Conservation (phyloP, 2,113 vertebrate species). For the Camelus bactrianus region DNA sequence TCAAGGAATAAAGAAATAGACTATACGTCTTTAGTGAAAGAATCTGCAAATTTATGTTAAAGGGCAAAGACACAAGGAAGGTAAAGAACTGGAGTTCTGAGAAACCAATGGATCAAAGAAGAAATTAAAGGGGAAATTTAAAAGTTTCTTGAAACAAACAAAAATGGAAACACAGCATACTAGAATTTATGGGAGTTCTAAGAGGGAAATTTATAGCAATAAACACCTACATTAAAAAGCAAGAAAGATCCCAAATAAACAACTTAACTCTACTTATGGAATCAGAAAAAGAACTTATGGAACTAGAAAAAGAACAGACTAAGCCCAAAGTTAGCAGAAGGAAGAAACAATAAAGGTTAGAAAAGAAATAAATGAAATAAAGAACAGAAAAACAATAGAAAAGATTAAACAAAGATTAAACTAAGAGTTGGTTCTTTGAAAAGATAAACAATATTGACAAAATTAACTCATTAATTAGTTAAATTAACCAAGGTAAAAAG, state of each 20-base stretch:
- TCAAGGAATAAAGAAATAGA: conserved; percentile 14
- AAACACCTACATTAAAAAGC: background rate
- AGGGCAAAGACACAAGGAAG: background rate
- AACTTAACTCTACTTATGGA: background rate
- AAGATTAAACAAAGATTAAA: background rate
- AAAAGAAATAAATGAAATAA: background rate
- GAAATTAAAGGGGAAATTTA: background rate
- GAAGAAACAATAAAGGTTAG: background rate
- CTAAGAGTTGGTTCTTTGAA: background rate
- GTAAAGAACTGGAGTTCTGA: background rate
- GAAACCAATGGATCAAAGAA: background rate
- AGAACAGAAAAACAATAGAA: background rate
- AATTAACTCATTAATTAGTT: background rate
- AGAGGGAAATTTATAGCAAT: background rate
- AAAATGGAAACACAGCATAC: background rate
- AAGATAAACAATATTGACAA: background rate
- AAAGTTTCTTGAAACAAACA: background rate
- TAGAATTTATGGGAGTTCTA: background rate
- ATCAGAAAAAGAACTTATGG: background rate
- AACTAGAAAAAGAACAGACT: background rate
- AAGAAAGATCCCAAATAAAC: background rate
- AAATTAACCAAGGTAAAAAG: background rate
- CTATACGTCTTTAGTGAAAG: background rate
- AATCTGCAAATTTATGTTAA: background rate
- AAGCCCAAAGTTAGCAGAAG: background rate